Conservation (phyloP, 2,797 vertebrate species). For the Chiroxiphia lanceolata region DNA sequence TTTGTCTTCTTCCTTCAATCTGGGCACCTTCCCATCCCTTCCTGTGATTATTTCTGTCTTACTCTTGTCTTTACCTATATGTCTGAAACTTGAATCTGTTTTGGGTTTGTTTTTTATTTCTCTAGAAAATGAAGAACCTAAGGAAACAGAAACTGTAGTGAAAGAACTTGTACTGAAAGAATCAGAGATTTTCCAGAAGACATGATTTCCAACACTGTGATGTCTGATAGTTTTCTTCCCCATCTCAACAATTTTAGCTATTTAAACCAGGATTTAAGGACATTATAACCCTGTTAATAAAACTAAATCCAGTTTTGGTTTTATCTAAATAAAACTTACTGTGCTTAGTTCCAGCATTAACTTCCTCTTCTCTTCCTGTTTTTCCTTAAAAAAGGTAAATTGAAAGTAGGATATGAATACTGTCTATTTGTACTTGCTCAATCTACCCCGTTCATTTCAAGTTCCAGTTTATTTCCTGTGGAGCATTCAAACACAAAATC, state of each 20-base stretch:
- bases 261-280: neutral
- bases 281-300: neutral
- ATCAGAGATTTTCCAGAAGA: neutral
- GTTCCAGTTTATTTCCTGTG: neutral
- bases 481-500: neutral
- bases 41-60: neutral
- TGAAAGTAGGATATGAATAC: neutral
- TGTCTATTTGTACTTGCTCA: neutral
- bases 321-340: neutral
- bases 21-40: neutral
- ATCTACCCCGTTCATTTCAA: neutral
- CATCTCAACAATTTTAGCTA: neutral
- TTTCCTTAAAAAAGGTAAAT: neutral
- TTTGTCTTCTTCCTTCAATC: neutral
- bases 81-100: neutral
- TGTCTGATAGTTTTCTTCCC: neutral
- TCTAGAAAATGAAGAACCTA: neutral
- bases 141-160: neutral
- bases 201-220: neutral
- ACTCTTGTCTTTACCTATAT: neutral
- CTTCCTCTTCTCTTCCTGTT: neutral
- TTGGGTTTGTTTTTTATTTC: neutral
- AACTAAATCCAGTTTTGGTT: neutral
- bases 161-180: neutral
- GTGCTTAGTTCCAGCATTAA: neutral